phyloP scores from a whole-genome alignment of 2,113 vertebrate genomes.

The Picathartes gymnocephalus region DNA sequence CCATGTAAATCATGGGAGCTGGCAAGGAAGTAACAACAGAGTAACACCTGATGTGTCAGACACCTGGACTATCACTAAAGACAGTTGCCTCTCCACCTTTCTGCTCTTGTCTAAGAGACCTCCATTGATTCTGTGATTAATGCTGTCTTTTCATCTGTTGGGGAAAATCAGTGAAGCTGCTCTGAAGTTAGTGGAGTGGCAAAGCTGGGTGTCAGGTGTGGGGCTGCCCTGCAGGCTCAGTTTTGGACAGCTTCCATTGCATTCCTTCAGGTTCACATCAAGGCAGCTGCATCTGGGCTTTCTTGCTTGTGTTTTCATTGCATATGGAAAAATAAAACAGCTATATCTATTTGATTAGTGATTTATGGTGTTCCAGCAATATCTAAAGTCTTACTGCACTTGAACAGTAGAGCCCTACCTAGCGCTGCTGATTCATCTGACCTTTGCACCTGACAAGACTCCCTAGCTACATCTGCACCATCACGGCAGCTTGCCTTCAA shows the following conservation, averaged over 20 bases:
- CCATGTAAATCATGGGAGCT: background rate
- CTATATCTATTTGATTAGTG: background rate
- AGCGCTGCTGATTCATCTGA: background rate
- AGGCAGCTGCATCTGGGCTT: background rate
- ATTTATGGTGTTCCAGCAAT: background rate
- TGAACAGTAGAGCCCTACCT: background rate
- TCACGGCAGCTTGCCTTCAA: background rate
- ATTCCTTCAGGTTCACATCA: background rate
- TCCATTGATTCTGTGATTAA: background rate
- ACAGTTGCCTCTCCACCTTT: background rate
- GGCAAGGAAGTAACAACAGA: background rate
- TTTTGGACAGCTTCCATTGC: background rate
- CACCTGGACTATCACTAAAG: background rate
- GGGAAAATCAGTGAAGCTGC: background rate
- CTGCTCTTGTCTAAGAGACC: background rate
- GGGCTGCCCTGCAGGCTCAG: background rate
- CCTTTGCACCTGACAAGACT: background rate
- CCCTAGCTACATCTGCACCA: background rate
- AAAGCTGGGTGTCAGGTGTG: background rate
- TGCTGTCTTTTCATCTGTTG: background rate
- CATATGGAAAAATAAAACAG: background rate
- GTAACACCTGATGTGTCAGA: background rate
- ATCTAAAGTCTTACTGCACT: background rate
- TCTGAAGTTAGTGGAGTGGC: background rate
- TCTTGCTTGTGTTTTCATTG: background rate